Base-by-base conservation (phyloP, 2,888 invertebrate genomes). In the Acleris laterana region DNA sequence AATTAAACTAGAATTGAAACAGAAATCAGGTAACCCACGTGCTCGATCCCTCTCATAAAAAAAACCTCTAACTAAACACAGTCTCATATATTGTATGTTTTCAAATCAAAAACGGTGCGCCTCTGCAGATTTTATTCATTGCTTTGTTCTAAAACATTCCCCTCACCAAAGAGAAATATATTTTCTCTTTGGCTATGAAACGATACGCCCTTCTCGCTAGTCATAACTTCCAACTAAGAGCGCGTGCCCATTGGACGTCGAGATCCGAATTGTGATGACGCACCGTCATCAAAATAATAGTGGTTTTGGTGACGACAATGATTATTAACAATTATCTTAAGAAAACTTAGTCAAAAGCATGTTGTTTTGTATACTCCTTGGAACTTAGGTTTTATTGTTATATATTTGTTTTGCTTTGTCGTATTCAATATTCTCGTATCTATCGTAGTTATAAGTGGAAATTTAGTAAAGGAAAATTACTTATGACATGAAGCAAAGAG, bases 201-300 rank as follows among this genome's bases (percentile, higher is more conserved):
- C 68, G 68, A 63, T 50, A 67, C 67, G 61, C 66, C 64, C 64
- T 59, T 69, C 70, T 72, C 70, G 69, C 74, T 69, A 72, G 72
- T 74, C 76, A 80, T 80, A 83, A 79, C 78, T 79, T 73, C 75
- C 71, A 64, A 55, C 59, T 63, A 52, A 17, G 53, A 46, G 28
- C 60, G 56, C 38, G 59, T 25, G 16, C 53, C 59, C 64, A 59
- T 48, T 49, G 19, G n/a, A 59, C 59, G 19, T 6, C 5, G 1
- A 13, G 1, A 13, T 11, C 49, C 46, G 53, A 46, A 13, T 32
- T 38, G 11, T n/a, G n/a, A 38, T 19, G 46, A 48, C 42, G 50
- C 25, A n/a, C 17, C 42, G 20, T 62, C 46, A 28, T 25, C 28
- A 53, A 32, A 19, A 19, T 38, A 19, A 32, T 53, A 4, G 11